Evolutionary conservation across 2,113 vertebrate genomes (phyloP).

Genomic region (Lates calcarifer): DNA sequence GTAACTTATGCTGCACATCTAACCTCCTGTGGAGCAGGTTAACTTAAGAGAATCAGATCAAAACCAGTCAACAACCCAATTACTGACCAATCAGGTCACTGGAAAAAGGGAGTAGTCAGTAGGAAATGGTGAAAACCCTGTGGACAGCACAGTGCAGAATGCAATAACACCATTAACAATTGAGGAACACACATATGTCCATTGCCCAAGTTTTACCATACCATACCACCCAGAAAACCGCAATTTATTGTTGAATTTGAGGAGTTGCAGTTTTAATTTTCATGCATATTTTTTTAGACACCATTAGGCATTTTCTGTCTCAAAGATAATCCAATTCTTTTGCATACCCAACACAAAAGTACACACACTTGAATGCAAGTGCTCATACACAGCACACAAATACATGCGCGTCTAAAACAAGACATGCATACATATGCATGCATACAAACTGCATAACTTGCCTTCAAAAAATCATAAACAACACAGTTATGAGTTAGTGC

Average conservation of each 20-base stretch:
- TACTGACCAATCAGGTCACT: too few relatives aligned
- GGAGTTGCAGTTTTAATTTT: too few relatives aligned
- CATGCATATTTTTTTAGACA: too few relatives aligned
- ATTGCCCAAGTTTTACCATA: not conserved
- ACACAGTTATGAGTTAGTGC: not conserved
- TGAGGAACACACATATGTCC: not conserved
- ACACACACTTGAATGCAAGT: too few relatives aligned
- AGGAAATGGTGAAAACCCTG: not conserved
- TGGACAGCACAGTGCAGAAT: not conserved
- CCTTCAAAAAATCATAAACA: not conserved
- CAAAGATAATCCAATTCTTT: too few relatives aligned
- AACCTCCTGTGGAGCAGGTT: too few relatives aligned
- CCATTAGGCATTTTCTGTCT: too few relatives aligned
- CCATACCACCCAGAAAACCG: not conserved
- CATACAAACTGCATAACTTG: not conserved
- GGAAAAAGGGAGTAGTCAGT: too few relatives aligned
- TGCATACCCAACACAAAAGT: too few relatives aligned
- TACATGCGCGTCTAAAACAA: not conserved
- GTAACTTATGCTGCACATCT: too few relatives aligned
- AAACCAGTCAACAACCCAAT: too few relatives aligned
- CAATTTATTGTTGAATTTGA: not conserved
- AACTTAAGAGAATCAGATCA: too few relatives aligned
- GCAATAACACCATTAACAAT: not conserved
- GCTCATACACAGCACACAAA: not conserved
- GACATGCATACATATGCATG: conserved; percentile 14